These are phyloP conservation scores for Drosophila willistoni DNA, from an alignment of 1,140 invertebrate genomes.

Conservation along the genomic window DNA sequence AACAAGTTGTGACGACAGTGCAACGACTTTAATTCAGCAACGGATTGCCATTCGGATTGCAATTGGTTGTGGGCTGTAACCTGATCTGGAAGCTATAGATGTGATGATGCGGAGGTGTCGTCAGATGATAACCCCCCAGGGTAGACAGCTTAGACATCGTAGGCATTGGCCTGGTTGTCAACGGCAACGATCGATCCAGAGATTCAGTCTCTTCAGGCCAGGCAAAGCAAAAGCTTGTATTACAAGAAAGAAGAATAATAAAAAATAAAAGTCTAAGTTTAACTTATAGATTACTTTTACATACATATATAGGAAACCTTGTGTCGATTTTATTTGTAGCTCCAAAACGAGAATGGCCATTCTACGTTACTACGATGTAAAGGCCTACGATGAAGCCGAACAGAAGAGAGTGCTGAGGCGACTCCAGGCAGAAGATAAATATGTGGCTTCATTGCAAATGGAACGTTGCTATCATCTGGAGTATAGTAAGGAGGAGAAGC, in stretches of 20 bases:
- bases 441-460: conserved; percentile 84
- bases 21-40: conserved; percentile 42
- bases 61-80: conserved; percentile 49
- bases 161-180: conserved; percentile 49
- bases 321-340: conserved; percentile 27
- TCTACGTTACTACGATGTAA: conserved; percentile 60
- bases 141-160: conserved; percentile 21
- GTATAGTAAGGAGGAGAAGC: conserved; percentile 77
- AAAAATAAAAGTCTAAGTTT: too few relatives aligned
- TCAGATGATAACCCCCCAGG: conserved; percentile 62
- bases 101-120: conserved; percentile 27
- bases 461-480: conserved; percentile 93
- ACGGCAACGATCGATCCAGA: conserved; percentile 31
- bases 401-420: conserved; percentile 46
- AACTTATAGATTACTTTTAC: conserved; percentile 5
- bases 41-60: conserved; percentile 23
- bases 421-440: conserved; percentile 31
- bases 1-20: conserved; percentile 61
- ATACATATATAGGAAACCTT: neutral
- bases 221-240: conserved; percentile 26
- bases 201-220: conserved; percentile 39
- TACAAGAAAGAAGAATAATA: neutral
- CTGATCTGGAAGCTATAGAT: conserved; percentile 42
- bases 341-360: conserved; percentile 57
- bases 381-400: conserved; percentile 51